Evolutionary conservation across 2,888 invertebrate genomes (phyloP).

Genomic region (Troides helena): DNA sequence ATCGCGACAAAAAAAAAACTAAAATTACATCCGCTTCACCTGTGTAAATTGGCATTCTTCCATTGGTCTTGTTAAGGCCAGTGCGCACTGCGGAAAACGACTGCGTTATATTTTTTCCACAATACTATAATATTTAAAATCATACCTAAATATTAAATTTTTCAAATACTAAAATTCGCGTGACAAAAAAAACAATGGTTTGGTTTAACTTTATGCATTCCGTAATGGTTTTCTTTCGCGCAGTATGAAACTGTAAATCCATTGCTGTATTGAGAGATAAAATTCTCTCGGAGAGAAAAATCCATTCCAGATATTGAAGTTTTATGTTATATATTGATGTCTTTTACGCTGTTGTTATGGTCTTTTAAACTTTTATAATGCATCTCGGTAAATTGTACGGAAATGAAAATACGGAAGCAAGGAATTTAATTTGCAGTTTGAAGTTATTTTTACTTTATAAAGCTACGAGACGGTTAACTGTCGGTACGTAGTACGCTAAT

Average conservation of each 20-base stretch:
- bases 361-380: background rate
- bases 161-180: background rate
- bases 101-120: background rate
- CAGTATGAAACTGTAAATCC: background rate
- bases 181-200: background rate
- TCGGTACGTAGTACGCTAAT: no score
- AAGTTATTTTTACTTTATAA: no score
- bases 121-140: background rate
- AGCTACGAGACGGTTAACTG: no score
- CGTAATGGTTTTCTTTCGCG: background rate
- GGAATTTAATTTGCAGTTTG: no score
- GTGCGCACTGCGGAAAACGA: constrained; percentile 1
- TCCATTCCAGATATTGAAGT: background rate
- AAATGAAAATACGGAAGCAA: background rate
- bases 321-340: background rate
- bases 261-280: background rate
- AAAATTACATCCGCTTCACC: background rate
- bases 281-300: background rate
- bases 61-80: background rate
- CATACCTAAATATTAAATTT: background rate
- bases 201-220: background rate
- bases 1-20: background rate
- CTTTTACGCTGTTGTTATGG: background rate
- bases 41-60: constrained; percentile 1
- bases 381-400: background rate